A percentile compares a stretch with the other conserved stretches of the same genome.
Evolutionary conservation across 2,888 invertebrate species (phyloP).

Genomic region (Corbicula japonica): DNA sequence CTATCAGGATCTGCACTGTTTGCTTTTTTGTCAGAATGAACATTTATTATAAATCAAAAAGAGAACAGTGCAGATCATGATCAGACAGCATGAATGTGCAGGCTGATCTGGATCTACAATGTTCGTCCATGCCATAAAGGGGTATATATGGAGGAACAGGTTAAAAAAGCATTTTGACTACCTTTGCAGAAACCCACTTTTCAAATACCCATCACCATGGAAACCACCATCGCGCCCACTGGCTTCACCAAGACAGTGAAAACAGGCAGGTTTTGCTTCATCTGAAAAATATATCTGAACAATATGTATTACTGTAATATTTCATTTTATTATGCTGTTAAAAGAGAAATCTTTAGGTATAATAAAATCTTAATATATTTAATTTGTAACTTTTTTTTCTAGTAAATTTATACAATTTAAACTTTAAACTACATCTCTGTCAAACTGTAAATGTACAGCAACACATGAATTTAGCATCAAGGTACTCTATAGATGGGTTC

Average conservation of each 20-base stretch:
- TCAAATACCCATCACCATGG: slow-evolving; percentile 43
- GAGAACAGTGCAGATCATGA: background rate
- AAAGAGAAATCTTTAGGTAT: too few species aligned
- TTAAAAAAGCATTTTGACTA: slow-evolving; percentile 2
- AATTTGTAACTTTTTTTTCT: background rate
- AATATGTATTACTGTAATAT: too few species aligned
- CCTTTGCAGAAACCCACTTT: slow-evolving; percentile 29
- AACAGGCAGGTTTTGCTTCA: slow-evolving; percentile 18
- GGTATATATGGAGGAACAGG: too few species aligned
- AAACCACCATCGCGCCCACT: background rate
- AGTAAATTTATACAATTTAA: background rate
- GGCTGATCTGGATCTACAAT: background rate
- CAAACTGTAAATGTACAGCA: background rate
- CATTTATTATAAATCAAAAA: background rate
- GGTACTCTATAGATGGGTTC: background rate
- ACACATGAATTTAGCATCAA: background rate
- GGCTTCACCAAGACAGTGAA: slow-evolving; percentile 43
- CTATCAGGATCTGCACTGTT: background rate
- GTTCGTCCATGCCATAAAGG: background rate
- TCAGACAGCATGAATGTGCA: too few species aligned
- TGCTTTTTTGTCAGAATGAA: background rate
- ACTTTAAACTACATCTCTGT: background rate
- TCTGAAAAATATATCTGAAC: slow-evolving; percentile 16
- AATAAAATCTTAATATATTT: background rate
- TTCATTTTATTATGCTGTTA: too few species aligned